Base-by-base conservation (phyloP, 1,140 invertebrate species). In the Hesperophylax magnus region DNA sequence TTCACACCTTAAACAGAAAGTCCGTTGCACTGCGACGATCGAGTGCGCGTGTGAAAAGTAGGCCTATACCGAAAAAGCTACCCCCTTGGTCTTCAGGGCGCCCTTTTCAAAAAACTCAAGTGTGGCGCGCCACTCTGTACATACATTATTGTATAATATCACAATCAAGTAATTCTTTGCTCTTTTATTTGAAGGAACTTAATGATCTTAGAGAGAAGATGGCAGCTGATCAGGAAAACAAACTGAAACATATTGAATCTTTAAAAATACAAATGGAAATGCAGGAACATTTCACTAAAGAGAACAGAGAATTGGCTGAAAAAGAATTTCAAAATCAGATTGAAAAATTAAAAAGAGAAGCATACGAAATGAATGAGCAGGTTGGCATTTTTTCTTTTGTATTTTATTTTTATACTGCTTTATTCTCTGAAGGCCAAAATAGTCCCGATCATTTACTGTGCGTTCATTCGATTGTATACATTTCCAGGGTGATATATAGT, bases 281-380 rank as follows among this genome's bases (percentile, higher is more conserved):
- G 71, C 17, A 63, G 24, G 56, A 77, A 71, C 61, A 77, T 47
- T 54, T 27, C 71, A 52, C 67, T 63, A 69, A 52, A 79, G 27
- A 78, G 20, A 78, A 85, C 81, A 54, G 81, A 89, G 88, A 87
- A 88, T 85, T 53, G 87, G 24, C 34, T 3, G 69, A 72, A 72
- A 85, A 85, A 80, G 85, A 86, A 69, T 71, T 88, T 77, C 84
- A 85, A 77, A 85, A 88, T 81, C 85, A 86, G 82, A 88, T 86
- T 71, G 83, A 84, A 72, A 79, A 81, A 78, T 85, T 86, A 67
- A 88, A 89, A 85, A 75, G 77, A 52, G 86, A 87, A 77, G 77
- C 88, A 24, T 77, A 86, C 75, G 78, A 86, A 60, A 89, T 91
- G n/a, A 90, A 88, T 72, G 82, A 86, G 69, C 91, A 90, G 75